A percentile compares a stretch with the other conserved stretches of the same genome.
Conservation (phyloP, 2,888 invertebrate species). For the Punctoribates punctum region DNA sequence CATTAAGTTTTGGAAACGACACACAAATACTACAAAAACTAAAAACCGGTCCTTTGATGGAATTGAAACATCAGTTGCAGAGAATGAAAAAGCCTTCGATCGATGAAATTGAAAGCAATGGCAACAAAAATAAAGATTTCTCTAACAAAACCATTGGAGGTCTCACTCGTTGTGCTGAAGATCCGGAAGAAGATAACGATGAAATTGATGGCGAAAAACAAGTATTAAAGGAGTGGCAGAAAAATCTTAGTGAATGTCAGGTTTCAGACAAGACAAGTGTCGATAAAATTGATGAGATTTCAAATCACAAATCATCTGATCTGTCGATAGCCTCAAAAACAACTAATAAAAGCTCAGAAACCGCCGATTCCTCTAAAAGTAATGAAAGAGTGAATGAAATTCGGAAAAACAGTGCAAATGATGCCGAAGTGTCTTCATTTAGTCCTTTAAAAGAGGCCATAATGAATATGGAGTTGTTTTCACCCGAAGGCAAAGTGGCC, state of each 20-base stretch:
- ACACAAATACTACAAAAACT: slow-evolving; percentile 61
- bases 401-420: background rate
- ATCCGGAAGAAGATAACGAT: slow-evolving; percentile 32
- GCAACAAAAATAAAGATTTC: background rate
- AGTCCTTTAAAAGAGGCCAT: slow-evolving; percentile 48
- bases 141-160: slow-evolving; percentile 14
- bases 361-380: background rate
- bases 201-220: slow-evolving; percentile 18
- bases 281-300: background rate
- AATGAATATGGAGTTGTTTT: slow-evolving; percentile 46
- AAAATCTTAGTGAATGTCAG: background rate
- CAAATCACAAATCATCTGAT: background rate
- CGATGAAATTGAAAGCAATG: background rate
- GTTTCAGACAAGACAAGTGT: background rate
- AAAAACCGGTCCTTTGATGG: slow-evolving; percentile 30
- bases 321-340: background rate
- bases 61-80: slow-evolving; percentile 28
- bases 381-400: background rate
- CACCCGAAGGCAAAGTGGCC: slow-evolving; percentile 44
- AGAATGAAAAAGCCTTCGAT: background rate
- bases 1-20: slow-evolving; percentile 75
- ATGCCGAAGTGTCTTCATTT: slow-evolving; percentile 43
- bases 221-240: slow-evolving; percentile 1
- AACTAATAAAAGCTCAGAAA: slow-evolving; percentile 9
- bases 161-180: slow-evolving; percentile 29